Base-by-base conservation (phyloP, 2,888 invertebrate species). In the Lamproptera curius region DNA sequence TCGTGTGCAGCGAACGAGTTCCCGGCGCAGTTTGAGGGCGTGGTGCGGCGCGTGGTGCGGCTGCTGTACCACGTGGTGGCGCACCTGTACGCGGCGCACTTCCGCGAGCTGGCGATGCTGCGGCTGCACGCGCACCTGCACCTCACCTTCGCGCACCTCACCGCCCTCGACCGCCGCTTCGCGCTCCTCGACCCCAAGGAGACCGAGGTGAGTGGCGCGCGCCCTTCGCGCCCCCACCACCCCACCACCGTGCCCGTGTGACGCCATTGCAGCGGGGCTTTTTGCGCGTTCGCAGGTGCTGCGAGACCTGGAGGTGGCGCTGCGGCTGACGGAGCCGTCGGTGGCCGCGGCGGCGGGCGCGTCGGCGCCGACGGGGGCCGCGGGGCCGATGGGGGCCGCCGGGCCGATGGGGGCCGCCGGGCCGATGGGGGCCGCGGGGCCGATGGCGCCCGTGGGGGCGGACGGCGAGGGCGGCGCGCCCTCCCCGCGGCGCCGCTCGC, bases 61-160 rank as follows among this genome's bases (percentile, higher is more conserved):
- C 92, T 97, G 89, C 92, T 97, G 90, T 97, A 97, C 91, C 98
- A 98, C 90, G 97, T 98, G 85, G 92, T 98, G 91, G 97, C 97
- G 84, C 98, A 99, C 91, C 91, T 98, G 84, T 98, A 98, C 91
- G 97, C 97, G 82, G 95, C 96, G 88, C 98, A 99, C 92, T 98
- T 97, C 91, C 93, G 95, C 87, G 96, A 97, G 90, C 94, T 98
- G 70, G 95, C 96, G 76, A 91, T 96, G 80, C 92, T 98, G 83
- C 95, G 95, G 66, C 91, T 98, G 79, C 97, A 98, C 90, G 94
- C 96, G 76, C 98, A 98, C 89, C 93, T 98, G 85, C 98, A 98
- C 91, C 94, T 97, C 89, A 95, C 98, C 68, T 98, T 97, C 90
- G 96, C 96, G 86, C 98, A 98, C 90, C 93, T 98, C 85, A 96